Evolutionary conservation across 30 jellyfish, hydroid and myxozoan species (phyloP).

Genomic region (Morbakka virulenta): DNA sequence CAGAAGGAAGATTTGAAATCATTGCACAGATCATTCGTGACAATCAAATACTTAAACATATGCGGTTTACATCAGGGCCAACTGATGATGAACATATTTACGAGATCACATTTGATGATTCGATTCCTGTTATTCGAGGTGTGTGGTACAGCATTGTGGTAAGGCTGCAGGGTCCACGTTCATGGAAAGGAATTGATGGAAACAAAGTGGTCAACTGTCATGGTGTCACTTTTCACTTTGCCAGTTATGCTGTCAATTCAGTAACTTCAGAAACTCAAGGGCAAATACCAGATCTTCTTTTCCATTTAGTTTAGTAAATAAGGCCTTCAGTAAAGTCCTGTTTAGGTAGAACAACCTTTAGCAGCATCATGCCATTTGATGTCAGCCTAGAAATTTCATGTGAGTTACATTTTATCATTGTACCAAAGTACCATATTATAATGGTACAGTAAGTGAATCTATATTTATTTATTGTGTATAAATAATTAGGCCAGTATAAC

Average conservation of each 20-base stretch:
- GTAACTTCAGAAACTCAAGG: slow-evolving; percentile 65
- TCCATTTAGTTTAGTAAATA: slow-evolving; percentile 14
- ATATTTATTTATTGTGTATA: too few relatives aligned
- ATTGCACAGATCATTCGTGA: slow-evolving; percentile 56
- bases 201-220: slow-evolving; percentile 38
- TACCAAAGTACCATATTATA: too few relatives aligned
- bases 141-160: slow-evolving; percentile 73
- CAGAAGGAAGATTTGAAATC: slow-evolving; percentile 64
- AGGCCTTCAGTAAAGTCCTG: too few relatives aligned
- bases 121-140: slow-evolving; percentile 67
- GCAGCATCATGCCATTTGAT: too few relatives aligned
- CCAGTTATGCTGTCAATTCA: slow-evolving; percentile 62
- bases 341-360: too few relatives aligned
- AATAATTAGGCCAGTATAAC: too few relatives aligned
- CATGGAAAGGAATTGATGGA: slow-evolving; percentile 78
- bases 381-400: too few relatives aligned
- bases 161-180: slow-evolving; percentile 67
- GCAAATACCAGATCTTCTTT: slow-evolving; percentile 57
- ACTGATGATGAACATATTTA: slow-evolving; percentile 45
- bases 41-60: slow-evolving; percentile 59
- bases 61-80: slow-evolving; percentile 66
- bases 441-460: too few relatives aligned
- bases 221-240: slow-evolving; percentile 65
- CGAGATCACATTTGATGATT: slow-evolving; percentile 68
- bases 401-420: too few relatives aligned